Percentiles rank a stretch among this genome's conserved stretches.
phyloP scores from a whole-genome alignment of 2,113 vertebrate species.

The Calypte anna region DNA sequence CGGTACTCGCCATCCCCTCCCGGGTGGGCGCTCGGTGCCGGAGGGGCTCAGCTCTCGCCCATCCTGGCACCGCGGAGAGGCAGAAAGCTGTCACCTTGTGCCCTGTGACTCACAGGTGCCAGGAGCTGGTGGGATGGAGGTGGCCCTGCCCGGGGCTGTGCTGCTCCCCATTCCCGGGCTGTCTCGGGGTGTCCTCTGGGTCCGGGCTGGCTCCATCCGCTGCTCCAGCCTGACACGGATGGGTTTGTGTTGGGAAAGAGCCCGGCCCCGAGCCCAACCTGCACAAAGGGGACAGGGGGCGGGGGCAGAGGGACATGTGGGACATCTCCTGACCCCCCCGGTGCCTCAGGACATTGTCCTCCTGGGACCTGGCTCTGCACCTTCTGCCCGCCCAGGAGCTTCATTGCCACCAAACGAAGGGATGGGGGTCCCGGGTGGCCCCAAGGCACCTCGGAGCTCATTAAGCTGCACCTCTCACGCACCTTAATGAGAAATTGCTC shows the following conservation, averaged over 20 bases:
- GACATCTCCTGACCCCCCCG: neutral
- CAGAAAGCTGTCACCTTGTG: neutral
- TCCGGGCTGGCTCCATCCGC: neutral
- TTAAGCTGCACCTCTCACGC: accelerated
- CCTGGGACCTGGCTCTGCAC: neutral
- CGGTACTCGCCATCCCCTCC: neutral
- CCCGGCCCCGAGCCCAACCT: neutral
- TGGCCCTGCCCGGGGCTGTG: neutral
- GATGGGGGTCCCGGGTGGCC: neutral
- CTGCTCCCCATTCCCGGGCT: neutral
- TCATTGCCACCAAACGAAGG: neutral
- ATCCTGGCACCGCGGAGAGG: accelerated
- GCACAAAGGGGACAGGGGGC: neutral
- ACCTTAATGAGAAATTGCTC: accelerated
- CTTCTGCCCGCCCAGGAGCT: neutral
- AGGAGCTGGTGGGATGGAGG: accelerated
- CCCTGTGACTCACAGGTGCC: neutral
- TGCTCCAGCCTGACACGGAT: accelerated
- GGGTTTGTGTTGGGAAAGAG: neutral
- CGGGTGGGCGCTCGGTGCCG: accelerated
- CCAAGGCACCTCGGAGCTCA: neutral
- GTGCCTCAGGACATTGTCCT: accelerated
- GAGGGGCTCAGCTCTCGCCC: accelerated
- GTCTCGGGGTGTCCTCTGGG: accelerated
- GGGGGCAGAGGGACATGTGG: accelerated